phyloP scores from a whole-genome alignment of 2,113 vertebrate species.

The Myotis brandtii region DNA sequence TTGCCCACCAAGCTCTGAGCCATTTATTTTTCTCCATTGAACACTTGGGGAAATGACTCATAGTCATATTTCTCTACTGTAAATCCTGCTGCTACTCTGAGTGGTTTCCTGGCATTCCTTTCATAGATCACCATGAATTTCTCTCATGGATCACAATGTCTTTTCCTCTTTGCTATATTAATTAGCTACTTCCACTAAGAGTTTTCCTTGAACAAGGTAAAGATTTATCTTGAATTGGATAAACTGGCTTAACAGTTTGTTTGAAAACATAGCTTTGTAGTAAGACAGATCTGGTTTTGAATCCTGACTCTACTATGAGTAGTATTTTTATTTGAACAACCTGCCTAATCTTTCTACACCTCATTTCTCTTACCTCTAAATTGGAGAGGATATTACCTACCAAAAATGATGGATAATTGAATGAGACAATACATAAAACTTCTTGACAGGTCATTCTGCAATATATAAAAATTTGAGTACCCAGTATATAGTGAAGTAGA shows the following conservation, averaged over 20 bases:
- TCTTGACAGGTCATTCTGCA: neutral
- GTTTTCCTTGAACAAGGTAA: neutral
- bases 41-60: neutral
- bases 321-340: neutral
- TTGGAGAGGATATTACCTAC: neutral
- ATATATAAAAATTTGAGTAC: neutral
- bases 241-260: neutral
- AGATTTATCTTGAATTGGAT: neutral
- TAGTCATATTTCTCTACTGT: neutral
- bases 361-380: neutral
- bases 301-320: neutral
- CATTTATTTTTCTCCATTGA: neutral
- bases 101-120: accelerated
- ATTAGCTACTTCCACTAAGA: neutral
- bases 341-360: neutral
- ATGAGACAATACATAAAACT: neutral
- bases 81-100: too few species aligned
- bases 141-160: neutral
- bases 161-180: neutral
- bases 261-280: neutral
- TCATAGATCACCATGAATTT: neutral
- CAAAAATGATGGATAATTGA: neutral
- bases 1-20: neutral
- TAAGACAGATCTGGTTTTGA: neutral
- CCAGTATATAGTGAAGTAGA: neutral